Percentiles rank a stretch among this genome's conserved stretches.
phyloP scores from a whole-genome alignment of 2,888 invertebrate genomes.

The Acronicta alni region DNA sequence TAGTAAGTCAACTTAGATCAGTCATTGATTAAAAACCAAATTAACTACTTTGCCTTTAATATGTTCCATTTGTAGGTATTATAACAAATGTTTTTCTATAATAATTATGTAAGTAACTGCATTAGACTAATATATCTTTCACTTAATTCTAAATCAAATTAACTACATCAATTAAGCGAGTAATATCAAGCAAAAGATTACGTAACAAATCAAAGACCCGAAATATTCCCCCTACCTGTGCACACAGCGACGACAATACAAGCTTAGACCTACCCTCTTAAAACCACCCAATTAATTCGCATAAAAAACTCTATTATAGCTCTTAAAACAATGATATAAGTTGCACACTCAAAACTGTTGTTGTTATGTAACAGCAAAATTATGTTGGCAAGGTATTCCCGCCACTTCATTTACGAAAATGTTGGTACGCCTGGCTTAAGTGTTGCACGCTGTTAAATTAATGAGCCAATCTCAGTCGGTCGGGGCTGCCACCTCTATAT shows the following conservation, averaged over 20 bases:
- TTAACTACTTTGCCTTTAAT: too few species aligned
- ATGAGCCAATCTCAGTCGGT: slow-evolving; percentile 86
- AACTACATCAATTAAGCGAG: slow-evolving; percentile 66
- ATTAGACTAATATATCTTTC: slow-evolving; percentile 14
- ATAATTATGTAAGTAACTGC: neutral
- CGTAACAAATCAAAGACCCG: slow-evolving; percentile 79
- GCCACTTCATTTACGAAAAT: slow-evolving; percentile 87
- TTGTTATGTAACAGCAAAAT: slow-evolving; percentile 31
- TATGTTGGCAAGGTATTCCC: slow-evolving; percentile 70
- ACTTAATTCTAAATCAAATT: slow-evolving; percentile 59
- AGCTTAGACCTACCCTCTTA: slow-evolving; percentile 64
- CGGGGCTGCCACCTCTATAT: slow-evolving; percentile 82
- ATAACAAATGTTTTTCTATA: neutral
- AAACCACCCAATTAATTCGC: slow-evolving; percentile 41
- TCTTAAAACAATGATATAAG: slow-evolving; percentile 45
- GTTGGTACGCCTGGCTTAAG: slow-evolving; percentile 86
- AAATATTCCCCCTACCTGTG: slow-evolving; percentile 68
- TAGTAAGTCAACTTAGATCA: too few species aligned
- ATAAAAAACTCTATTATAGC: slow-evolving; percentile 15
- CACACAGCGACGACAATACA: slow-evolving; percentile 77
- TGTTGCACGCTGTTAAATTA: slow-evolving; percentile 89
- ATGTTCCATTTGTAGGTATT: neutral
- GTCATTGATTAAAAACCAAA: too few species aligned
- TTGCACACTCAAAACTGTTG: slow-evolving; percentile 21
- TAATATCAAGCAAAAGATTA: slow-evolving; percentile 73